Evolutionary conservation across 2,113 vertebrate species (phyloP).

Genomic region (Vimba vimba): DNA sequence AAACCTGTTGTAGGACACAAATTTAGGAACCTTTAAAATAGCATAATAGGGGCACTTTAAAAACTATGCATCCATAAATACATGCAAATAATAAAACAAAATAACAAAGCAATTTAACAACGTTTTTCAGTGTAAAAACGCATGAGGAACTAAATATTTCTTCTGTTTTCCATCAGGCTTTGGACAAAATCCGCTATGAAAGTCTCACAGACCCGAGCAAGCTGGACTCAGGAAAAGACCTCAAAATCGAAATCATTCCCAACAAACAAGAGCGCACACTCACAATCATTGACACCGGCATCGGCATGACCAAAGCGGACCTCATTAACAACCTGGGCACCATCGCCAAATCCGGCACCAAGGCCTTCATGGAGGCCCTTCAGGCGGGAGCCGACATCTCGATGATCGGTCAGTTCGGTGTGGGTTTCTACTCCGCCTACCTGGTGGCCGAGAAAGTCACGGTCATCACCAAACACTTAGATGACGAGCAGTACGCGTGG

Average conservation of each 20-base stretch:
- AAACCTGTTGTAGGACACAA: no score
- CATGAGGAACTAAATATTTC: background rate
- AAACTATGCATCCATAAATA: no score
- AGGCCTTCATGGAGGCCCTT: conserved; percentile 84
- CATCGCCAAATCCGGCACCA: conserved; percentile 83
- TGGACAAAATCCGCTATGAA: conserved; percentile 85
- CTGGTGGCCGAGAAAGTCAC: conserved; percentile 81
- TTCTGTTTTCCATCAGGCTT: conserved; percentile 63
- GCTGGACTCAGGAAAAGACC: conserved; percentile 77
- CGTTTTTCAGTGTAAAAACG: no score
- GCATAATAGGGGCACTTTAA: no score
- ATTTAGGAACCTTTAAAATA: no score
- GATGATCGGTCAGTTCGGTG: conserved; percentile 84
- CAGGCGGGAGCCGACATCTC: conserved; percentile 83
- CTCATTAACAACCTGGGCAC: conserved; percentile 84
- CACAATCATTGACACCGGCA: conserved; percentile 78
- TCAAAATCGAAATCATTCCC: conserved; percentile 82
- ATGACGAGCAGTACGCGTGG: conserved; percentile 83
- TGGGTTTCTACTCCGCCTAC: conserved; percentile 83
- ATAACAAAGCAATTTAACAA: no score
- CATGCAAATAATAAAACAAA: no score
- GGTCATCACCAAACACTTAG: conserved; percentile 80
- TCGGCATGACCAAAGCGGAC: conserved; percentile 84
- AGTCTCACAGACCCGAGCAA: conserved; percentile 81
- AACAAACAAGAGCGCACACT: conserved; percentile 74